These are phyloP conservation scores for Xiphorhynchus elegans DNA, from an alignment of 2,113 vertebrate genomes.

Conservation along the genomic window DNA sequence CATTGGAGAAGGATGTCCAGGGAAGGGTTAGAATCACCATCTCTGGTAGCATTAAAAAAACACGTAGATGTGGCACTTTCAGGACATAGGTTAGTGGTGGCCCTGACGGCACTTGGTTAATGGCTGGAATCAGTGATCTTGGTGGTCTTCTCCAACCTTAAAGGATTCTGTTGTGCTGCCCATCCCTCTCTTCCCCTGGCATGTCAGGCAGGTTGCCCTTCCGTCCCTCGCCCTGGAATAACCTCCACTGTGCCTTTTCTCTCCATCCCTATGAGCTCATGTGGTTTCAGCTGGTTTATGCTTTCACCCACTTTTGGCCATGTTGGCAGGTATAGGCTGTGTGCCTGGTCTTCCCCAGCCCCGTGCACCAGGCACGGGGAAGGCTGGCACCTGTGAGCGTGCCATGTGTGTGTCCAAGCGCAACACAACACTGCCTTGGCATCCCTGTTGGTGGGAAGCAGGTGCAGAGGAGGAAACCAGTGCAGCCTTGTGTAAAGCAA, in stretches of 20 bases:
- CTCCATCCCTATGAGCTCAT: rapidly evolving
- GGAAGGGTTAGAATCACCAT: not conserved
- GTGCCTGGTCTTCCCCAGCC: not conserved
- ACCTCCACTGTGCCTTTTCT: not conserved
- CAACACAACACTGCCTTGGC: not conserved
- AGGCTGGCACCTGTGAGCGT: not conserved
- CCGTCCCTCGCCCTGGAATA: not conserved
- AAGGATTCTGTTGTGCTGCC: not conserved
- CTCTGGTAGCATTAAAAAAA: not conserved
- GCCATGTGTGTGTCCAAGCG: not conserved
- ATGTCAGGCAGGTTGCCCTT: not conserved
- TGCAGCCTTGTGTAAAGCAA: not conserved
- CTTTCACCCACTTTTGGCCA: not conserved
- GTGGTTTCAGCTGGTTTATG: not conserved
- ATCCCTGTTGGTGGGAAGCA: not conserved
- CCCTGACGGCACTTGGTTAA: not conserved
- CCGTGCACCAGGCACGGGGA: not conserved
- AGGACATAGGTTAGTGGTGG: not conserved
- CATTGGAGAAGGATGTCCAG: not conserved
- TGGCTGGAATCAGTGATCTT: not conserved
- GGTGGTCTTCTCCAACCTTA: not conserved
- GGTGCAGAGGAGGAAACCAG: not conserved
- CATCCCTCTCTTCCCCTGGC: not conserved
- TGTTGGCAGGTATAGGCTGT: not conserved
- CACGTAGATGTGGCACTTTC: not conserved